A percentile compares a stretch with the other conserved stretches of the same genome.
These are phyloP conservation scores for Sebastes goodei DNA, from an alignment of 2,797 vertebrate species.

Conservation along the genomic window DNA sequence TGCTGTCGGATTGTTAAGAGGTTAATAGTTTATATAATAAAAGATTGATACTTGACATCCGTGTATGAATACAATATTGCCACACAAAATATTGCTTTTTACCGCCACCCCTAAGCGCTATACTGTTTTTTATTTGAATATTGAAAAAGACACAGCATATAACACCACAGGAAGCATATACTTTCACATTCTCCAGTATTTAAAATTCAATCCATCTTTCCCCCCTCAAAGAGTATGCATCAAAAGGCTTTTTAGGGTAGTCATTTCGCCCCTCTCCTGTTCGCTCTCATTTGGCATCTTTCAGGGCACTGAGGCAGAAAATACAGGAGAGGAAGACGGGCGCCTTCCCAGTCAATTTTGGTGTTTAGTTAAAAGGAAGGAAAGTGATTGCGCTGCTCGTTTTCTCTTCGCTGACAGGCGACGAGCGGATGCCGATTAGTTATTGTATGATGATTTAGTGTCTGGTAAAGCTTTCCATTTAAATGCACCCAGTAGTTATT, in stretches of 20 bases:
- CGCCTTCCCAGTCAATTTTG: conserved; percentile 76
- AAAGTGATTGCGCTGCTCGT: conserved; percentile 77
- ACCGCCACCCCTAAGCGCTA: not conserved
- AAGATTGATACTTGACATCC: too few species aligned
- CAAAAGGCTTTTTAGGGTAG: conserved; percentile 69
- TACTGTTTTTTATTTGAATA: conserved; percentile 9
- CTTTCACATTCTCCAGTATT: conserved; percentile 29
- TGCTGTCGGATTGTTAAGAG: too few species aligned
- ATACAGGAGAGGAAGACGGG: conserved; percentile 69
- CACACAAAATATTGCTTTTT: too few species aligned
- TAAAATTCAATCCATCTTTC: conserved; percentile 51
- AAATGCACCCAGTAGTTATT: conserved; percentile 87
- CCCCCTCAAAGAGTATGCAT: conserved; percentile 52
- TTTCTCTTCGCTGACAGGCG: conserved; percentile 69
- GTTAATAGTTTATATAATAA: too few species aligned
- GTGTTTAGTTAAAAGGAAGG: conserved; percentile 89
- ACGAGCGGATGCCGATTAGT: conserved; percentile 81
- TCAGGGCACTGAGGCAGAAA: conserved; percentile 81
- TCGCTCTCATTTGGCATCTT: conserved; percentile 78
- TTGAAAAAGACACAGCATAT: not conserved
- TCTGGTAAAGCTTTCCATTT: conserved; percentile 91
- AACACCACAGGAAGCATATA: not conserved
- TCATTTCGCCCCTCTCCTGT: conserved; percentile 64
- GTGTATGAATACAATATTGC: too few species aligned
- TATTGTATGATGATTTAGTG: conserved; percentile 86